These are phyloP conservation scores for Macrosoma leucophasiata DNA, from an alignment of 2,888 invertebrate species.

Conservation along the genomic window DNA sequence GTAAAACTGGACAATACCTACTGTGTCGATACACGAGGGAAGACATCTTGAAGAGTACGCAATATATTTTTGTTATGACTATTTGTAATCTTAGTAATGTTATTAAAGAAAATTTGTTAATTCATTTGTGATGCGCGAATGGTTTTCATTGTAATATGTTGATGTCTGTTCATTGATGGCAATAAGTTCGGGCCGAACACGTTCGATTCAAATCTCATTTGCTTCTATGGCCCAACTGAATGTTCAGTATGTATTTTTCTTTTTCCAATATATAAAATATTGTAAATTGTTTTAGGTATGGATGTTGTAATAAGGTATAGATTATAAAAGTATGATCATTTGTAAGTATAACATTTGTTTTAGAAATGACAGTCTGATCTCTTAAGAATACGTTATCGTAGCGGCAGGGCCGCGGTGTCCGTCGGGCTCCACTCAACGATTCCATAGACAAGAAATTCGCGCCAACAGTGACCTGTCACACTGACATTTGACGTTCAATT, in stretches of 20 bases:
- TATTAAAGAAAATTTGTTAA: conserved; percentile 61
- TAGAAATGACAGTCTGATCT: conserved; percentile 72
- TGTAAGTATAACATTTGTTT: conserved; percentile 67
- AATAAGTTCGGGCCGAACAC: conserved; percentile 21
- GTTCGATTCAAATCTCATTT: conserved; percentile 31
- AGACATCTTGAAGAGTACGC: conserved; percentile 45
- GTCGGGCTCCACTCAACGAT: conserved; percentile 10
- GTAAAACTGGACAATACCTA: conserved; percentile 41
- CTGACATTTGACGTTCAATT: too few species aligned
- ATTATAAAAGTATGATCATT: conserved; percentile 65
- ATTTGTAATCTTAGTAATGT: conserved; percentile 52
- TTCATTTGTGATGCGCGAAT: conserved; percentile 59
- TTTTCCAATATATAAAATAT: conserved; percentile 46
- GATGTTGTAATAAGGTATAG: conserved; percentile 67
- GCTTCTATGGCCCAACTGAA: conserved; percentile 32
- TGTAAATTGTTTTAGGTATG: conserved; percentile 70
- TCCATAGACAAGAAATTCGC: too few species aligned
- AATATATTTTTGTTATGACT: conserved; percentile 65
- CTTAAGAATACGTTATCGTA: conserved; percentile 54
- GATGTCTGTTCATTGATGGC: conserved; percentile 31
- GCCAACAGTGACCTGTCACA: too few species aligned
- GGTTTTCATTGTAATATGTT: conserved; percentile 51
- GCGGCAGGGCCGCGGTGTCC: conserved; percentile 35
- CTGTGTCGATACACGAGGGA: conserved; percentile 36
- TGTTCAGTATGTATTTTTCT: conserved; percentile 29